Evolutionary conservation across 2,888 invertebrate genomes (phyloP), one percentile per base, ranked within the genome.

Genomic region (Onchidella celtica): DNA sequence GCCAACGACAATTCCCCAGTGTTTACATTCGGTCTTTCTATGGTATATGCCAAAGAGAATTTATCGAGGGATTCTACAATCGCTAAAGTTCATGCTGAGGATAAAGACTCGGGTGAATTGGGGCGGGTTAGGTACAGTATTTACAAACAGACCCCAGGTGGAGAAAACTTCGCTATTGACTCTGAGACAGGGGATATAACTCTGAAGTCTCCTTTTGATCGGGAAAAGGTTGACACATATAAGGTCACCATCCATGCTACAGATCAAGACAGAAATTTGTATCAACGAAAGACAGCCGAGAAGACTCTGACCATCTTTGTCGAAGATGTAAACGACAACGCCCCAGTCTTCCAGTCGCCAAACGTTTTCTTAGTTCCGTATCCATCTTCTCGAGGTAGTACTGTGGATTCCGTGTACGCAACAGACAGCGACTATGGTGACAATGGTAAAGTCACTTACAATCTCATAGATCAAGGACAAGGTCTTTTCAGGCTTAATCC

Each of bases 1-100:
- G 97, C 97, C 91, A 98, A 98, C 94, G 98, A 99, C 94, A 98
- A 98, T 93, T 96, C 97, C 55, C 98, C 98, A 66, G 95, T 97
- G 83, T 98, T 98, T 93, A 97, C 93, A 96, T 97, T 29, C 96
- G 97, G 95, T 96, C 97, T 89, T 96, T 97, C 94, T 96, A 96
- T 88, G 96, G 96, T 92, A 96, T 83, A 97, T 93, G 95, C 98
- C 85, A 95, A 95, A 88, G 98, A 98, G 94, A 96, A 96, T 14
- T 27, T 32, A n/a, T 95, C 96, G 1, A 94, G 97, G 73, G 97
- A 97, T 34, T 96, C 96, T 4, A 95, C 96, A 9, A 96, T 98
- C 1, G 95, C 97, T 17, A 96, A 96, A 9, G 96, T 98, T 84
- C 96, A 96, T 87, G 98, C 98, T 17, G 97, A 96, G 36, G 98